Evolutionary conservation across 2,113 vertebrate genomes (phyloP), one percentile per base, ranked within the genome.

Genomic region (Eira barbara): DNA sequence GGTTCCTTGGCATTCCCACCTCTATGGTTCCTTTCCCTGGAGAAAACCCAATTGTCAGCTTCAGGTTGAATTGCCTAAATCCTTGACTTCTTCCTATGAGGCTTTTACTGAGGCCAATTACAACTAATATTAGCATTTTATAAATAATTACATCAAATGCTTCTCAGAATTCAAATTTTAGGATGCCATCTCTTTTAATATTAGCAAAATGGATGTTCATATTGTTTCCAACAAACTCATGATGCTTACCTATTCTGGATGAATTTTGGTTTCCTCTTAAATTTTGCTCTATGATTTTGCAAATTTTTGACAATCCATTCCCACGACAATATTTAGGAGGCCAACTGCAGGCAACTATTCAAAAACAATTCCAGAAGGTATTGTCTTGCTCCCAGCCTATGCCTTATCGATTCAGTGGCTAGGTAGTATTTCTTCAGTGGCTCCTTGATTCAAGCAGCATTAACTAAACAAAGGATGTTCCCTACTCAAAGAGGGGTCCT

Each of bases 261-360:
- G 36, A 49, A 89, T 92, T 89, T 55, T 79, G 73, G 96, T 83
- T 89, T 95, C 81, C 45, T 97, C 57, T 89, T 94, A 59, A 89
- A 90, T 95, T 92, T 94, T 94, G 12, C 88, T 71, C 23, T 55
- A 59, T 88, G 61, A 90, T 80, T 91, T 93, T 90, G 47, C 25
- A 83, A 94, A 95, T 49, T 91, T 29, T 87, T 94, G 88, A 67
- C 21, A 92, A 36, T 17, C 3, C 31, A 74, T 92, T 95, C 91
- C 52, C 21, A 79, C 12, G 31, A 92, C n/a, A 82, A 42, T 86
- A 78, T n/a, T 85, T 94, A 36, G 91, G 42, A 96, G 27, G 65
- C 74, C 57, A 91, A 69, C 93, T 14, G 10, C 59, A n/a, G 31
- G n/a, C 8, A 49, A 20, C 13, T 59, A 84, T 85, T 81, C 4